A percentile compares a stretch with the other conserved stretches of the same genome.
Conservation (phyloP, 2,888 invertebrate genomes). For the Andrena bucephala region DNA sequence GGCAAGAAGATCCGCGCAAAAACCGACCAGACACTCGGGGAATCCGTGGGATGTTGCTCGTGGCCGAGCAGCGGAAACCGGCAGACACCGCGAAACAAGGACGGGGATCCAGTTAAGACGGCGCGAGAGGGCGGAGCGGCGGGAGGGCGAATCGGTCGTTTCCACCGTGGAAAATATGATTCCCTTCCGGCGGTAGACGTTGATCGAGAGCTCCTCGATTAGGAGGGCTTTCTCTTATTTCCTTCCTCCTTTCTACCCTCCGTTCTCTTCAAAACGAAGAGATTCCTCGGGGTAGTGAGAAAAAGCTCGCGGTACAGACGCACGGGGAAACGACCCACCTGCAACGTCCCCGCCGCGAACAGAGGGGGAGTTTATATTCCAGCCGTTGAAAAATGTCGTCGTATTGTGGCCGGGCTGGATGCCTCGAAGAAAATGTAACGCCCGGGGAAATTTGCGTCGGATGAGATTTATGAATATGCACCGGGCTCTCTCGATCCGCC, state of each 20-base stretch:
- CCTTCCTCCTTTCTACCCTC: constrained; percentile 20
- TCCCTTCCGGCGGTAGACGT: constrained; percentile 76
- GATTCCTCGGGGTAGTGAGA: constrained; percentile 54
- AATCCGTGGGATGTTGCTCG: constrained; percentile 28
- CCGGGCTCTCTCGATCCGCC: constrained; percentile 8
- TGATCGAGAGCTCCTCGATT: constrained; percentile 79
- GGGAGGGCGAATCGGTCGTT: constrained; percentile 59
- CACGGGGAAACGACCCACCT: constrained; percentile 62
- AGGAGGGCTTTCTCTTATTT: constrained; percentile 60
- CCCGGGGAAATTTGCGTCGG: constrained; percentile 56
- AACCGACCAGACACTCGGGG: constrained; percentile 43
- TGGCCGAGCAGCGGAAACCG: constrained; percentile 47
- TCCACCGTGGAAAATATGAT: constrained; percentile 75
- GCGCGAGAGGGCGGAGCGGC: constrained; percentile 7
- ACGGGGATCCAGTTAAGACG: constrained; percentile 35
- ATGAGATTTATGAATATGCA: constrained; percentile 65
- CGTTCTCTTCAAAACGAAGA: constrained; percentile 42
- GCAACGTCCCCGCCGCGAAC: constrained; percentile 51
- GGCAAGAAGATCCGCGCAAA: constrained; percentile 65
- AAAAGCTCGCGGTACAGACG: constrained; percentile 9
- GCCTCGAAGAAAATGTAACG: constrained; percentile 56
- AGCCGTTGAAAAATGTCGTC: constrained; percentile 63
- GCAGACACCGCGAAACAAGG: constrained; percentile 51
- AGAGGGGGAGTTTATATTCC: constrained; percentile 59
- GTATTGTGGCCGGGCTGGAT: constrained; percentile 60